Percentiles rank a stretch among this genome's conserved stretches.
Conservation (phyloP, 2,888 invertebrate species). For the Stegophylla sp. region DNA sequence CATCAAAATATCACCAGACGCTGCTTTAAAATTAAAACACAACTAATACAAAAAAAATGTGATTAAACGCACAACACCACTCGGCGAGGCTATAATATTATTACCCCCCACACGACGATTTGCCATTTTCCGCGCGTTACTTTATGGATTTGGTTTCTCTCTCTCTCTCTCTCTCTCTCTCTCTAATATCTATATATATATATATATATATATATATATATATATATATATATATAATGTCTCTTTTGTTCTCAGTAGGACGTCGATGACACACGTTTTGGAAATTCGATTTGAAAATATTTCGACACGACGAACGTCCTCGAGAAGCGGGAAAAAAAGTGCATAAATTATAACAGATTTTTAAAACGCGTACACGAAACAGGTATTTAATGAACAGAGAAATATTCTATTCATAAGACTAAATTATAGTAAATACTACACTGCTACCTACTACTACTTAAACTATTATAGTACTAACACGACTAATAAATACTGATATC, state of each 20-base stretch:
- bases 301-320: constrained; percentile 32
- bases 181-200: no score
- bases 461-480: neutral
- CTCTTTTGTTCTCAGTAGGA: neutral
- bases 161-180: no score
- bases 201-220: no score
- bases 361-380: constrained; percentile 51
- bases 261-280: constrained; percentile 42
- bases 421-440: neutral
- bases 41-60: no score
- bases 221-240: no score
- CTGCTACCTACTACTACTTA: neutral
- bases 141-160: no score
- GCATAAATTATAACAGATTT: constrained; percentile 44
- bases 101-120: no score
- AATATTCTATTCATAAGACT: constrained; percentile 19
- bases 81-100: no score
- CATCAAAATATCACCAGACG: no score
- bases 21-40: no score
- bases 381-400: constrained; percentile 35
- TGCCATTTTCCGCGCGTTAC: no score
- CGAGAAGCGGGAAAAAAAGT: constrained; percentile 30
- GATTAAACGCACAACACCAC: no score
- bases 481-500: neutral
- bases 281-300: constrained; percentile 48